Evolutionary conservation across 2,113 vertebrate species (phyloP), one percentile per base, ranked within the genome.

Genomic region (Stictonetta naevosa): DNA sequence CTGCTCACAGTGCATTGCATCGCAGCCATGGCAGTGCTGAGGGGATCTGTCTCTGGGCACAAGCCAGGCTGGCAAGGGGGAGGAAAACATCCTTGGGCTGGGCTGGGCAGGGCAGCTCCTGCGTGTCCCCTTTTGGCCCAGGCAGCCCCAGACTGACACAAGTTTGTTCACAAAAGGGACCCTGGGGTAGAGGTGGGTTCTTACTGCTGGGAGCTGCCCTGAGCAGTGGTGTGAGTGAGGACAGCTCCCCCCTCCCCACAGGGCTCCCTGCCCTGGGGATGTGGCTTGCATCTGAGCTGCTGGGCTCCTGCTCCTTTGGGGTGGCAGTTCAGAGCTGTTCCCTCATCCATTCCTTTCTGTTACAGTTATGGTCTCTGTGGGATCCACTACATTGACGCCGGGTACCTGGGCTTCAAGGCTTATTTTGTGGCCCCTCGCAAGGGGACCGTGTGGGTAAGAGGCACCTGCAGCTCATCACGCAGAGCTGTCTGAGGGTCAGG

Each of bases 391-490:
- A 95, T 99, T 20, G 99, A 99, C 20, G 98, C 98, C 0, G 98
- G 99, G 16, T 99, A 98, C 96, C 95, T 98, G 82, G 97, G 97
- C 82, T 98, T 98, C 94, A 98, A 98, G 89, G 96, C 99, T 20
- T 96, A 98, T 71, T 99, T 99, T 40, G 97, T 98, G 19, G 95
- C 98, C 59, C 98, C 99, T 20, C 97, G 99, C 84, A 98, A 97
- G 73, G 98, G 97, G 74, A 99, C 99, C 0, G 93, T 99, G 76
- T 99, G 99, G 99, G 99, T 99, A 97, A 98, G 99, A 93, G 28
- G 48, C 80, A 46, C 20, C 38, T 38, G 38, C 38, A 38, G 38
- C 38, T 38, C 38, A 10, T 38, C 38, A 38, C 38, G 38, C 36
- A 44, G 28, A 55, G 50, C 38, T 2, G 0, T 5, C 4, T 9